phyloP scores from a whole-genome alignment of 2,797 vertebrate species.

The Dromococcyx pavoninus region DNA sequence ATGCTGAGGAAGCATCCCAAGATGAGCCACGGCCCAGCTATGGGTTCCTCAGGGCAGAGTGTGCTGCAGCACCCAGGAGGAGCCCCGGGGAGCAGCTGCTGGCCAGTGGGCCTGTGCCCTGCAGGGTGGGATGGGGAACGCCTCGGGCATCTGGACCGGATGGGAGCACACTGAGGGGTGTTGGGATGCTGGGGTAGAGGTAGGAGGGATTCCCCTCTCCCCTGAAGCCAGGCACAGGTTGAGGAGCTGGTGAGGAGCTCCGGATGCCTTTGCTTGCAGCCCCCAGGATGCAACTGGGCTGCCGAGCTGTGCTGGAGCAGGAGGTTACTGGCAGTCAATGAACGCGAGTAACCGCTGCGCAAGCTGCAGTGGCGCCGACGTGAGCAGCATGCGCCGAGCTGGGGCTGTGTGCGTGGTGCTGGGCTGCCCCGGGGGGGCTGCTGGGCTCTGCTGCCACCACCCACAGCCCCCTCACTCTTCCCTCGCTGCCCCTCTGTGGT shows the following conservation, averaged over 20 bases:
- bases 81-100: background rate
- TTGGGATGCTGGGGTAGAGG: background rate
- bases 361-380: slow-evolving; percentile 61
- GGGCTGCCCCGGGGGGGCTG: background rate
- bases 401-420: background rate
- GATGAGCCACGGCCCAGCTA: background rate
- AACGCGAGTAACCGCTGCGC: slow-evolving; percentile 68
- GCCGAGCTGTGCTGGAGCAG: background rate
- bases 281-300: background rate
- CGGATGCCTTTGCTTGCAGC: background rate
- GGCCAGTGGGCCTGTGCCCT: background rate
- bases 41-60: background rate
- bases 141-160: background rate
- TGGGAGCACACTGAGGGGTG: background rate
- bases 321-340: slow-evolving; percentile 74
- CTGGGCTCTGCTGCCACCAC: background rate
- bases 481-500: background rate
- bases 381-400: slow-evolving; percentile 49
- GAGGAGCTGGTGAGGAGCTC: background rate
- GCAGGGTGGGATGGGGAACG: background rate
- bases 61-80: background rate
- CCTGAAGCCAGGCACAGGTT: background rate
- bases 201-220: background rate
- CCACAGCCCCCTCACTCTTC: background rate
- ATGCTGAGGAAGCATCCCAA: background rate